Evolutionary conservation across 30 jellyfish, hydroid and myxozoan species (phyloP).

Genomic region (Aurelia sp.): DNA sequence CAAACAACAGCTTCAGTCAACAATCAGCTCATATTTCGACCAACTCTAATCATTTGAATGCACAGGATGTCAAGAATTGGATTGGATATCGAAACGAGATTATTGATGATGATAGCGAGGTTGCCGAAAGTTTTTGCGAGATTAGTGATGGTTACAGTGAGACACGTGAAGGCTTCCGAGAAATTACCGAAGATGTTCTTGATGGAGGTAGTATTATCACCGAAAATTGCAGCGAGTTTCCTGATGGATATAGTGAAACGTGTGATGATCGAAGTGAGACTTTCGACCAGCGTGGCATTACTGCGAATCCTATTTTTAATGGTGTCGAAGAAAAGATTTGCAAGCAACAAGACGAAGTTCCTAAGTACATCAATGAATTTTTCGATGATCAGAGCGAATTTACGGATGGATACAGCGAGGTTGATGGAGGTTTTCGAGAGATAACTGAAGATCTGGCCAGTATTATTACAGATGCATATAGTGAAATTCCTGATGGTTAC

Average conservation of each 20-base stretch:
- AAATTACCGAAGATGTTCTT: constrained; percentile 1
- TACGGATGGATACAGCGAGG: constrained; percentile 38
- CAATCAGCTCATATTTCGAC: constrained; percentile 20
- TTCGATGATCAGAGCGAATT: constrained; percentile 3
- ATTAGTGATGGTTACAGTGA: constrained; percentile 50
- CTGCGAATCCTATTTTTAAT: not conserved
- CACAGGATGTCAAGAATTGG: constrained; percentile 3
- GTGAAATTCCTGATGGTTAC: constrained; percentile 25
- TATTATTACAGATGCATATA: not conserved
- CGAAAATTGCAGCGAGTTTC: constrained; percentile 26
- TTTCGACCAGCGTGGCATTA: not conserved
- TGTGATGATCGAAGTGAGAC: constrained; percentile 6
- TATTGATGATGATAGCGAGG: constrained; percentile 35
- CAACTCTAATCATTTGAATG: not conserved
- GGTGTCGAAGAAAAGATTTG: not conserved
- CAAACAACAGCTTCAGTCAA: constrained; percentile 5
- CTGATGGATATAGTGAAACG: constrained; percentile 25
- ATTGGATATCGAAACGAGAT: constrained; percentile 22
- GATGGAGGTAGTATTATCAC: constrained; percentile 12
- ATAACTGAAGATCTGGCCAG: not conserved
- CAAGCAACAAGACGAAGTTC: not conserved
- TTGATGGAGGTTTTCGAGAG: not conserved
- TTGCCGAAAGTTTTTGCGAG: constrained; percentile 11
- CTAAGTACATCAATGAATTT: not conserved
- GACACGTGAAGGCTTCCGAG: constrained; percentile 1